A percentile compares a stretch with the other conserved stretches of the same genome.
phyloP scores from a whole-genome alignment of 2,113 vertebrate genomes.

The Pao palembangensis region DNA sequence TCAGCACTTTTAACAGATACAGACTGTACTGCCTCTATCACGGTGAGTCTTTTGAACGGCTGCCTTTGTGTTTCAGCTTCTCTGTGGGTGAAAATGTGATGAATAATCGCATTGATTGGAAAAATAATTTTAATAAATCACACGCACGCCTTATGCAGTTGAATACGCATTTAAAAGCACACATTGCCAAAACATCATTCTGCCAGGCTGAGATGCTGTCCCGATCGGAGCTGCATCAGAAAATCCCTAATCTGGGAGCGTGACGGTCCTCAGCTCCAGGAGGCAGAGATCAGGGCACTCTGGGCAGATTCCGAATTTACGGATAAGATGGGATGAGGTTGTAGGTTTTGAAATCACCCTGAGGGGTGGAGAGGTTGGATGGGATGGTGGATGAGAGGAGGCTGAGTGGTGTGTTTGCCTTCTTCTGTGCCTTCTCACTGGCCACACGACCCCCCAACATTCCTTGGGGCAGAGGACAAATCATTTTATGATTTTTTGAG shows the following conservation, averaged over 20 bases:
- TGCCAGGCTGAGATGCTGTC: conserved; percentile 57
- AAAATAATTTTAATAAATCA: not conserved
- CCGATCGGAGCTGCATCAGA: conserved; percentile 57
- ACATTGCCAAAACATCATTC: conserved; percentile 36
- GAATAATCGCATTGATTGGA: too few relatives aligned
- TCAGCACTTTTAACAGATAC: too few relatives aligned
- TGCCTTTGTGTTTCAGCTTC: too few relatives aligned
- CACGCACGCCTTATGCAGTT: not conserved
- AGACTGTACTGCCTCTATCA: too few relatives aligned
- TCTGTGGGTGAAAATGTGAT: too few relatives aligned
- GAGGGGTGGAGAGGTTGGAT: conserved; percentile 33
- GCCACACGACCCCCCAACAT: conserved; percentile 19
- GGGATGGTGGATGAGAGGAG: conserved; percentile 22
- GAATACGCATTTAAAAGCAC: conserved; percentile 9
- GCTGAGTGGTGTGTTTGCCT: conserved; percentile 15
- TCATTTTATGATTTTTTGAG: too few relatives aligned
- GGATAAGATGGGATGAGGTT: conserved; percentile 59
- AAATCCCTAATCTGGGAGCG: conserved; percentile 65
- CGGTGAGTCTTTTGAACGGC: too few relatives aligned
- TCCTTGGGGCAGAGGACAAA: conserved; percentile 21
- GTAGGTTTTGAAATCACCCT: conserved; percentile 50
- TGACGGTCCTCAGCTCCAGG: conserved; percentile 64
- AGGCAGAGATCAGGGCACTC: conserved; percentile 59
- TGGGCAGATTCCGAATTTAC: conserved; percentile 62
- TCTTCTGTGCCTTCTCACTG: conserved; percentile 4